Conservation (phyloP, 2,888 invertebrate genomes). For the Vanessa cardui region DNA sequence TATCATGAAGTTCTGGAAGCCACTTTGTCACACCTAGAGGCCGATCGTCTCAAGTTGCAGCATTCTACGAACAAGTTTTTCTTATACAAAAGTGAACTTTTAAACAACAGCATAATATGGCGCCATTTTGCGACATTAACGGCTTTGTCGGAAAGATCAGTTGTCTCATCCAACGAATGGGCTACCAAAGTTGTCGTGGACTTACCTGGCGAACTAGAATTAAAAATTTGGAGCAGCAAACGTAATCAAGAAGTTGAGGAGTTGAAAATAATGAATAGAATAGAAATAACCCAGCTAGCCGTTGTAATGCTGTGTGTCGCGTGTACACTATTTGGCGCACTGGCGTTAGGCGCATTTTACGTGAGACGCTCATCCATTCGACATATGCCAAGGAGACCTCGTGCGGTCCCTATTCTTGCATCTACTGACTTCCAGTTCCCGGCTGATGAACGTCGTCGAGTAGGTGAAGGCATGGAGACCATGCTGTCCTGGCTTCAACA, state of each 20-base stretch:
- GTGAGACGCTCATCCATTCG: conserved; percentile 30
- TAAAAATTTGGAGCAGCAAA: conserved; percentile 34
- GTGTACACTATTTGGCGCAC: conserved; percentile 38
- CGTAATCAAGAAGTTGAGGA: conserved; percentile 36
- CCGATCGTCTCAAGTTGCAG: conserved; percentile 37
- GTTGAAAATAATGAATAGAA: conserved; percentile 22
- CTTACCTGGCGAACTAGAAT: conserved; percentile 44
- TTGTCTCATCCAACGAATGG: conserved; percentile 48
- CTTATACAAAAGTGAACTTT: conserved; percentile 47
- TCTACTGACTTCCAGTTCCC: conserved; percentile 57
- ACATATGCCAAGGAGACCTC: conserved; percentile 45
- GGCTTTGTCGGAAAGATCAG: conserved; percentile 45
- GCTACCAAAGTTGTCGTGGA: conserved; percentile 43
- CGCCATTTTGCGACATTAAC: conserved; percentile 46
- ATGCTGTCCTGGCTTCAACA: conserved; percentile 94
- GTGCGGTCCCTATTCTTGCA: conserved; percentile 49
- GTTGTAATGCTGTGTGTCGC: conserved; percentile 34
- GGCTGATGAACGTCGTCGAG: conserved; percentile 61
- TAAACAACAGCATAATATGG: conserved; percentile 44
- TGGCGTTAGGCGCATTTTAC: conserved; percentile 36
- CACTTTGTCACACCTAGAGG: conserved; percentile 33
- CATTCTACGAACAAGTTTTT: conserved; percentile 44
- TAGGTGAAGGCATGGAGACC: conserved; percentile 90
- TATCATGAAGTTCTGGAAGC: conserved; percentile 43
- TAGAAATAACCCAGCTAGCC: conserved; percentile 31